Conservation (phyloP, 92 coral and sea anemone genomes). For the Scolanthus callimorphus region DNA sequence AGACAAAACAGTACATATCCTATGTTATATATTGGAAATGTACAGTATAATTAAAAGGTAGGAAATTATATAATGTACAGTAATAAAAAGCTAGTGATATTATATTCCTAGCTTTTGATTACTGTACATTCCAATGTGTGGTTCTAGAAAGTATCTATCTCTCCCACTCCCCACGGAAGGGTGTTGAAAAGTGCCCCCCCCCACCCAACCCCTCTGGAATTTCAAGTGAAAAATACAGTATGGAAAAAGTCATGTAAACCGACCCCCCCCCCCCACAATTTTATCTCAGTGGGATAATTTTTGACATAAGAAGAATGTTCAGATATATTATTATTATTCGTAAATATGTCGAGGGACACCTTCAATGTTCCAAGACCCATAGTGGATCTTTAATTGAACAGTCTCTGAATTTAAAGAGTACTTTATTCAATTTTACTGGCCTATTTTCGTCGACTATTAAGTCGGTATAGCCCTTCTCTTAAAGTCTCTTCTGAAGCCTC, state of each 20-base stretch:
- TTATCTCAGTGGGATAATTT: neutral
- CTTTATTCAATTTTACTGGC: constrained; percentile 28
- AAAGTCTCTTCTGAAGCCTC: constrained; percentile 15
- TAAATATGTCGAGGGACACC: constrained; percentile 50
- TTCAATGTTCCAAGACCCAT: constrained; percentile 47
- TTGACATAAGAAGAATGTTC: neutral
- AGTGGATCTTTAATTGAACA: constrained; percentile 31
- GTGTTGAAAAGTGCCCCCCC: no score
- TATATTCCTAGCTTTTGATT: neutral
- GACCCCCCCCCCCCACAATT: no score
- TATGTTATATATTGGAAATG: no score
- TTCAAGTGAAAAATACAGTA: no score
- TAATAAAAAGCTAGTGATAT: neutral
- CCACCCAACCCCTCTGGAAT: no score
- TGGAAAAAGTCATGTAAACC: no score
- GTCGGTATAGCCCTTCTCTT: constrained; percentile 41
- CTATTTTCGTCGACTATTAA: constrained; percentile 27
- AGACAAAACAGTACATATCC: no score
- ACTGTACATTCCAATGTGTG: neutral
- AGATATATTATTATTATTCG: constrained; percentile 3
- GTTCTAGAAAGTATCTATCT: no score
- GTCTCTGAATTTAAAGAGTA: constrained; percentile 31
- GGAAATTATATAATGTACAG: no score
- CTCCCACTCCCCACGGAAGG: no score
- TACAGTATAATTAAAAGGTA: no score